A percentile compares a stretch with the other conserved stretches of the same genome.
phyloP scores from a whole-genome alignment of 2,797 vertebrate genomes.

The Gymnopithys bicolor region DNA sequence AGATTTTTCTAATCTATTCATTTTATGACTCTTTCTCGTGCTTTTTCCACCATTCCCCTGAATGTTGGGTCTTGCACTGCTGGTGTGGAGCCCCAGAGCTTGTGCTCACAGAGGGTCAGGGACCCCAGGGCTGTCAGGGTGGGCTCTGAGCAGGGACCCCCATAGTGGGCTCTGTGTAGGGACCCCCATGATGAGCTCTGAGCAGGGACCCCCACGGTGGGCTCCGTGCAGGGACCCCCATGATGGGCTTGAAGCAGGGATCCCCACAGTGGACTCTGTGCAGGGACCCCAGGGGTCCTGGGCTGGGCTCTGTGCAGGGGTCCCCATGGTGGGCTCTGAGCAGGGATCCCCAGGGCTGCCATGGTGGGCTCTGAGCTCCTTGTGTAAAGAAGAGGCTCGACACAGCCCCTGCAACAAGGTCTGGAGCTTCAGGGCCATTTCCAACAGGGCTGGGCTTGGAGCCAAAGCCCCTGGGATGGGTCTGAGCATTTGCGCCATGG shows the following conservation, averaged over 20 bases:
- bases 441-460: background rate
- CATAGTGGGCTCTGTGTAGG: no score
- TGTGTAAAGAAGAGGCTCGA: background rate
- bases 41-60: background rate
- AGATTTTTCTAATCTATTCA: background rate
- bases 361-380: background rate
- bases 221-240: no score
- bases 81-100: background rate
- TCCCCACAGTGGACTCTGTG: no score
- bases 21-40: background rate
- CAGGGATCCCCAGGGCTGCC: background rate
- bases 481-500: background rate
- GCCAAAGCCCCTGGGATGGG: background rate
- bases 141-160: background rate
- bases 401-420: background rate
- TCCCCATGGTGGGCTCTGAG: no score
- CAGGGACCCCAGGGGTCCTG: no score
- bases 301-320: no score
- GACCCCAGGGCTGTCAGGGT: no score
- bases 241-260: background rate
- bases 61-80: background rate
- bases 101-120: background rate
- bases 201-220: no score
- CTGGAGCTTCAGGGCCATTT: background rate
- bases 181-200: no score